These are phyloP conservation scores for Celastrina argiolus DNA, from an alignment of 2,888 invertebrate species.

Conservation along the genomic window DNA sequence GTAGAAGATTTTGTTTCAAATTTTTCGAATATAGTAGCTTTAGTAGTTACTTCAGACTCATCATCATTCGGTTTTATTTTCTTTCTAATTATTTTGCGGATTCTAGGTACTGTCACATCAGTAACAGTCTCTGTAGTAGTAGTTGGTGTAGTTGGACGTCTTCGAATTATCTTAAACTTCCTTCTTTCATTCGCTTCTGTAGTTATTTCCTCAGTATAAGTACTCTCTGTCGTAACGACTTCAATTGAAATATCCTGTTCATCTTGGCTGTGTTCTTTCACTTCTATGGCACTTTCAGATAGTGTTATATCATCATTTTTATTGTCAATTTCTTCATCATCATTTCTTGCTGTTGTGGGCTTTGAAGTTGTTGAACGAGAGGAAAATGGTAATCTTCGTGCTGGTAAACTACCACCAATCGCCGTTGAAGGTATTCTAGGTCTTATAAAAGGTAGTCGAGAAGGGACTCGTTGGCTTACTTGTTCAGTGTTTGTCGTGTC, in stretches of 20 bases:
- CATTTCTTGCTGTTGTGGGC: conserved; percentile 38
- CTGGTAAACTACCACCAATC: conserved; percentile 40
- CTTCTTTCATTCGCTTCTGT: conserved; percentile 55
- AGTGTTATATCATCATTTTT: conserved; percentile 63
- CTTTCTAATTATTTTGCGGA: conserved; percentile 64
- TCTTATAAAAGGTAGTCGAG: conserved; percentile 41
- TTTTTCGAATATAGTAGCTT: conserved; percentile 47
- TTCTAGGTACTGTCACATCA: conserved; percentile 40
- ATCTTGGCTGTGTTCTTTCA: conserved; percentile 61
- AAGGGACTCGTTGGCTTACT: conserved; percentile 43
- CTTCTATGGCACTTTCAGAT: conserved; percentile 72
- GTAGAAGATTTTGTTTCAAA: conserved; percentile 41
- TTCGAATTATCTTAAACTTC: conserved; percentile 58
- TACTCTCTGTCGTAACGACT: conserved; percentile 41
- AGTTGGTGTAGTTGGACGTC: conserved; percentile 52
- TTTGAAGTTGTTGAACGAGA: conserved; percentile 52
- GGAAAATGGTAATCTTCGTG: conserved; percentile 54
- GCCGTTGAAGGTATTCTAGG: conserved; percentile 43
- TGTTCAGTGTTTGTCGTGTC: conserved; percentile 37
- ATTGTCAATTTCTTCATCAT: conserved; percentile 54
- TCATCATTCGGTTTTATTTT: conserved; percentile 52
- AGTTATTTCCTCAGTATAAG: conserved; percentile 45
- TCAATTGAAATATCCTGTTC: conserved; percentile 43
- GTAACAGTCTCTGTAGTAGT: conserved; percentile 39
- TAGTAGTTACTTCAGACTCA: conserved; percentile 47